Conservation (phyloP, 2,888 invertebrate species). For the Crematogaster levior region DNA sequence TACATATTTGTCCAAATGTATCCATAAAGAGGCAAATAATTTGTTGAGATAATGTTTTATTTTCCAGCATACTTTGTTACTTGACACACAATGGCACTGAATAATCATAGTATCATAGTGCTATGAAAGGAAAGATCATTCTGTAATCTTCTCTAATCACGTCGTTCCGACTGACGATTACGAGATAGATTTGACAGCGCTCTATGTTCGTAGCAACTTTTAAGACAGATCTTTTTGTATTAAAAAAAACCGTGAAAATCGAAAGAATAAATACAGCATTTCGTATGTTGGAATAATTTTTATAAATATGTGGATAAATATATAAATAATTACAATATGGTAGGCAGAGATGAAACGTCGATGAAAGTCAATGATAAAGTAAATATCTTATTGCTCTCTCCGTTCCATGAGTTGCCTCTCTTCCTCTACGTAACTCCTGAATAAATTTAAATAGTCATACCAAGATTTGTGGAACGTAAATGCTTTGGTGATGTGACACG, state of each 20-base stretch:
- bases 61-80: neutral
- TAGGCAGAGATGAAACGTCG: conserved; percentile 2
- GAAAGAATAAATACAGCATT: neutral
- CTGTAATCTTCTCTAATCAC: conserved; percentile 26
- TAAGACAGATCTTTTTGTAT: neutral
- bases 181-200: neutral
- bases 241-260: neutral
- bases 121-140: conserved; percentile 7
- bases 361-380: neutral
- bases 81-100: conserved; percentile 12
- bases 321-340: conserved; percentile 18
- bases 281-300: neutral
- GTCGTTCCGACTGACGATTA: neutral
- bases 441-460: conserved; percentile 76
- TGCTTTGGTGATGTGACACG: conserved; percentile 86
- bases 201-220: neutral
- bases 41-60: neutral
- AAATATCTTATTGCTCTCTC: conserved; percentile 13
- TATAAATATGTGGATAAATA: conserved; percentile 35
- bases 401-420: conserved; percentile 42
- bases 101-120: conserved; percentile 7
- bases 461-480: conserved; percentile 72
- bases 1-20: neutral
- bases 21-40: neutral
- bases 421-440: conserved; percentile 77